A percentile compares a stretch with the other conserved stretches of the same genome.
These are phyloP conservation scores for Perdita meconis DNA, from an alignment of 2,888 invertebrate genomes.

Conservation along the genomic window DNA sequence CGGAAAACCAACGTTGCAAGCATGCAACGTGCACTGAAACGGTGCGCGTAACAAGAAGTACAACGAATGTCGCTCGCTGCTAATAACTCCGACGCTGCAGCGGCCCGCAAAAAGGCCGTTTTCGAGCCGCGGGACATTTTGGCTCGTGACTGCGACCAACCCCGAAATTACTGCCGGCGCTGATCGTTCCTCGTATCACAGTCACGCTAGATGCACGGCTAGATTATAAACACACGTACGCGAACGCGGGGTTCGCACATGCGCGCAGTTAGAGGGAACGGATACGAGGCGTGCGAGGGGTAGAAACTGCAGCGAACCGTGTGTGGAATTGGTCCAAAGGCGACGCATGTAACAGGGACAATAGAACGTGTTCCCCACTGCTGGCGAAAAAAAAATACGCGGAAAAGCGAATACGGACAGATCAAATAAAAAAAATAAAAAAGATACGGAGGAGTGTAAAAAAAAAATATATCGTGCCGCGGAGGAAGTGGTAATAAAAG, in stretches of 20 bases:
- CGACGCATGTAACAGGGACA: conserved; percentile 43
- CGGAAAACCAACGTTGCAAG: conserved; percentile 32
- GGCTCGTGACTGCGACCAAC: conserved; percentile 68
- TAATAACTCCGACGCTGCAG: conserved; percentile 72
- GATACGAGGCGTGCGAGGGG: conserved; percentile 2
- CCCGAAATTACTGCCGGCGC: conserved; percentile 71
- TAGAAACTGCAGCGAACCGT: not conserved
- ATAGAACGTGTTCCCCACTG: conserved; percentile 7
- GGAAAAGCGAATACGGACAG: not conserved
- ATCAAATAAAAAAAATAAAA: not conserved
- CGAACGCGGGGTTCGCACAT: not conserved
- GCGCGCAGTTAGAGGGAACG: not conserved
- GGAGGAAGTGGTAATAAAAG: conserved; percentile 44
- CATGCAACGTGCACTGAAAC: conserved; percentile 32
- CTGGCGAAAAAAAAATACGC: not conserved
- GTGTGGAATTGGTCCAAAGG: conserved; percentile 32
- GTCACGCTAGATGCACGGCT: conserved; percentile 43
- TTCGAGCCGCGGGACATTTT: conserved; percentile 72
- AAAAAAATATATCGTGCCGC: conserved; percentile 12
- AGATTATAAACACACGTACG: conserved; percentile 61
- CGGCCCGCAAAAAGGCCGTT: conserved; percentile 73
- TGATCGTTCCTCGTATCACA: conserved; percentile 63
- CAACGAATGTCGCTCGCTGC: conserved; percentile 72
- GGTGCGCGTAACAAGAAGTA: conserved; percentile 60
- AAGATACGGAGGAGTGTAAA: not conserved